Evolutionary conservation across 2,113 vertebrate species (phyloP).

Genomic region (Chionodraco myersi): DNA sequence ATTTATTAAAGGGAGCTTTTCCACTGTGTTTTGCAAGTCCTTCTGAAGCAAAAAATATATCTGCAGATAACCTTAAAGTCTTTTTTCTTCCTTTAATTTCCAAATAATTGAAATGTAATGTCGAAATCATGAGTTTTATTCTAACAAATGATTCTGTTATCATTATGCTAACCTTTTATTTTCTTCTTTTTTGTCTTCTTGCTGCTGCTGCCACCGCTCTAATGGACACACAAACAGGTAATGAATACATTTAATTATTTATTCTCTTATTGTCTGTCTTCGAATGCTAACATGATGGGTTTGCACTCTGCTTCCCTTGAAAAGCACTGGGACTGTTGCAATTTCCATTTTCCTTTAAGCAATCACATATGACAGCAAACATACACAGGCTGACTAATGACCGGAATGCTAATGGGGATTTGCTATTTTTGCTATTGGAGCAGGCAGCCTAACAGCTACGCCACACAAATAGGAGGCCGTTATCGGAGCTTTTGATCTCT

Average conservation of each 20-base stretch:
- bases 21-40: background rate
- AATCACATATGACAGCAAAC: slow-evolving; percentile 12
- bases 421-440: slow-evolving; percentile 41
- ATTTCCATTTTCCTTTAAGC: slow-evolving; percentile 5
- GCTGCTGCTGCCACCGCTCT: slow-evolving; percentile 2
- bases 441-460: slow-evolving; percentile 20
- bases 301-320: background rate
- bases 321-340: background rate
- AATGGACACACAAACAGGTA: slow-evolving; percentile 69
- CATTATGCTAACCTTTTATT: slow-evolving; percentile 22
- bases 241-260: slow-evolving; percentile 31
- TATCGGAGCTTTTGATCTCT: slow-evolving; percentile 50
- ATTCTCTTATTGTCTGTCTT: background rate
- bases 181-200: slow-evolving; percentile 1
- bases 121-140: background rate
- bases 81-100: too few species aligned
- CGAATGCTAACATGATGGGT: background rate
- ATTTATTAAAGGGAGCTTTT: background rate
- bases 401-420: slow-evolving; percentile 51
- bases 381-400: slow-evolving; percentile 12
- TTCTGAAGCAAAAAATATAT: background rate
- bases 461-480: slow-evolving; percentile 38
- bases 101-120: background rate
- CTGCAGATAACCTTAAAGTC: background rate
- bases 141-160: background rate